Evolutionary conservation across 1,140 invertebrate genomes (phyloP).

Genomic region (Halesus radiatus): DNA sequence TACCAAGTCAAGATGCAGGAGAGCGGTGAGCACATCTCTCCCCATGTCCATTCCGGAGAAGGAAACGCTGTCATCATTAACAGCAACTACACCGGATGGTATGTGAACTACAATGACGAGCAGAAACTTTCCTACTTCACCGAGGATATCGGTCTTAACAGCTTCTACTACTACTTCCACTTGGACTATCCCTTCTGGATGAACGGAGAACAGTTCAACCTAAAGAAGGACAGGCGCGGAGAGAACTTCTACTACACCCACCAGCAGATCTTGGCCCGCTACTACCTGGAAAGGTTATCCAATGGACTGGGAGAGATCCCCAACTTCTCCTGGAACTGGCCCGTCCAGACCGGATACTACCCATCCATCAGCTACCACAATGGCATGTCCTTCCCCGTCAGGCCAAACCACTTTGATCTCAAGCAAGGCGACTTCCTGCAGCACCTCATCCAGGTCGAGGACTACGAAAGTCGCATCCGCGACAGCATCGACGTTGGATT

Average conservation of each 20-base stretch:
- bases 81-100: conserved; percentile 72
- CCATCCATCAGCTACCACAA: conserved; percentile 77
- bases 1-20: conserved; percentile 72
- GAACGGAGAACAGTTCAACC: conserved; percentile 66
- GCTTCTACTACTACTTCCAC: conserved; percentile 77
- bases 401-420: conserved; percentile 68
- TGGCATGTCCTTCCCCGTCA: conserved; percentile 75
- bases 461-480: conserved; percentile 74
- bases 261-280: conserved; percentile 76
- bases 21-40: conserved; percentile 63
- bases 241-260: conserved; percentile 75
- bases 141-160: conserved; percentile 80
- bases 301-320: conserved; percentile 75
- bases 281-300: conserved; percentile 78
- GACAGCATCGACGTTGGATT: conserved; percentile 76
- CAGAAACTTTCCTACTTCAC: conserved; percentile 79
- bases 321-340: conserved; percentile 70
- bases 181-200: conserved; percentile 76
- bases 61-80: conserved; percentile 66
- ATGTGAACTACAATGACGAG: conserved; percentile 65
- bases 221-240: conserved; percentile 72
- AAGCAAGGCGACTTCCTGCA: conserved; percentile 60
- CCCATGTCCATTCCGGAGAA: conserved; percentile 64
- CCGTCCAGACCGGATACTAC: conserved; percentile 75
- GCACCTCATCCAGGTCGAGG: conserved; percentile 68